Conservation (phyloP, 2,888 invertebrate species). For the Horisme vitalbata region DNA sequence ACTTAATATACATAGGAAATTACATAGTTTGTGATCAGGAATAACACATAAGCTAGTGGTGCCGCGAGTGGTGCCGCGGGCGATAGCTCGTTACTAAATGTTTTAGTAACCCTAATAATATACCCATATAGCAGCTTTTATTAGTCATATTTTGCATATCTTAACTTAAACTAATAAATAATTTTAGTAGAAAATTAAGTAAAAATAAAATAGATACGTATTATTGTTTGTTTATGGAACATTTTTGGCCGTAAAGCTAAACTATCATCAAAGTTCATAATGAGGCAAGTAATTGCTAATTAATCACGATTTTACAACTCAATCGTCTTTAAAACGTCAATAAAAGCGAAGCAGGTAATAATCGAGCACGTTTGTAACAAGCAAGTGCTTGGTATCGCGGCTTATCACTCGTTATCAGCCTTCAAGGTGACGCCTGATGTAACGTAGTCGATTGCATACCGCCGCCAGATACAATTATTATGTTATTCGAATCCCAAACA, state of each 20-base stretch:
- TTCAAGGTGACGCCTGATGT: slow-evolving; percentile 76
- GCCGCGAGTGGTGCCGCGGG: no score
- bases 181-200: no score
- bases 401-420: slow-evolving; percentile 70
- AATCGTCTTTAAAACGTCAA: slow-evolving; percentile 24
- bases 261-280: slow-evolving; percentile 11
- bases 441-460: slow-evolving; percentile 63
- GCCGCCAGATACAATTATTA: slow-evolving; percentile 52
- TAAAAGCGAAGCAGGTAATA: slow-evolving; percentile 24
- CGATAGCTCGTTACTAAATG: no score
- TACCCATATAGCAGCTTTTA: no score
- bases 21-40: no score
- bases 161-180: no score
- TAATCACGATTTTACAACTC: slow-evolving; percentile 21
- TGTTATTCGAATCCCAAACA: slow-evolving; percentile 42
- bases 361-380: slow-evolving; percentile 27
- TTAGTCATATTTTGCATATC: no score
- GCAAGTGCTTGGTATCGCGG: slow-evolving; percentile 45
- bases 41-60: no score
- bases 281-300: slow-evolving; percentile 14
- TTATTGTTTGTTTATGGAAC: neutral
- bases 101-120: no score
- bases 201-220: no score
- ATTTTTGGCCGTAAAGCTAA: neutral
- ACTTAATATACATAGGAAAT: no score